Conservation (phyloP, 2,113 vertebrate species). For the Calypte anna region DNA sequence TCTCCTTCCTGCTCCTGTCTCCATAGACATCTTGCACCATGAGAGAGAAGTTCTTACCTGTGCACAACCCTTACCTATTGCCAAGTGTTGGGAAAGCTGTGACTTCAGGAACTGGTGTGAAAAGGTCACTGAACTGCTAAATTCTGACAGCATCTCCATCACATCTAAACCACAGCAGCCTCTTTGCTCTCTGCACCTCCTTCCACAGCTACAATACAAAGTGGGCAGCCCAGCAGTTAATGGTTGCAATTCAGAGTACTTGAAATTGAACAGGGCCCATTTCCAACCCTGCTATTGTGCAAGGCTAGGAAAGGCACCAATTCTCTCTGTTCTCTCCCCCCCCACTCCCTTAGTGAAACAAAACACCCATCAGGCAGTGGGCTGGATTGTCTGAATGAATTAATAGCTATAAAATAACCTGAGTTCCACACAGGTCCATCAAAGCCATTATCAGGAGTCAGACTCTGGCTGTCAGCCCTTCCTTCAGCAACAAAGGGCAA, state of each 20-base stretch:
- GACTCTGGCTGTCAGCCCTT: background rate
- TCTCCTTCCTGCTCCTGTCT: background rate
- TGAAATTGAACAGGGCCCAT: background rate
- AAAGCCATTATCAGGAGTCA: background rate
- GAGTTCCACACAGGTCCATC: background rate
- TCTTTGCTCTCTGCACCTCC: background rate
- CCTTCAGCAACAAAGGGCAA: background rate
- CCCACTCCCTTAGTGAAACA: background rate
- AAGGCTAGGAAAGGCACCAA: conserved; percentile 41
- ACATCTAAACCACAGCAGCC: background rate
- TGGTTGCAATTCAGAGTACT: background rate
- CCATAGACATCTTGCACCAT: background rate
- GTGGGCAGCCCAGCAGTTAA: conserved; percentile 6
- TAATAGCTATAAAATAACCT: conserved; percentile 12
- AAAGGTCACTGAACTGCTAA: conserved; percentile 4
- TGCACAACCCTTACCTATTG: background rate
- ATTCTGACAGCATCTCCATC: background rate
- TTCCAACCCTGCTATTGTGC: conserved; percentile 17
- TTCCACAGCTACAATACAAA: background rate
- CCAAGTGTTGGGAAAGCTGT: background rate
- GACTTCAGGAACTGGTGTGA: background rate
- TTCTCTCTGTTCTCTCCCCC: background rate
- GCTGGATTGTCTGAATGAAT: background rate
- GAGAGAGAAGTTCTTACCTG: background rate
- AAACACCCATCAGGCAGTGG: conserved; percentile 9